phyloP scores from a whole-genome alignment of 2,888 invertebrate species.

The Rhagophthalmus giganteus region DNA sequence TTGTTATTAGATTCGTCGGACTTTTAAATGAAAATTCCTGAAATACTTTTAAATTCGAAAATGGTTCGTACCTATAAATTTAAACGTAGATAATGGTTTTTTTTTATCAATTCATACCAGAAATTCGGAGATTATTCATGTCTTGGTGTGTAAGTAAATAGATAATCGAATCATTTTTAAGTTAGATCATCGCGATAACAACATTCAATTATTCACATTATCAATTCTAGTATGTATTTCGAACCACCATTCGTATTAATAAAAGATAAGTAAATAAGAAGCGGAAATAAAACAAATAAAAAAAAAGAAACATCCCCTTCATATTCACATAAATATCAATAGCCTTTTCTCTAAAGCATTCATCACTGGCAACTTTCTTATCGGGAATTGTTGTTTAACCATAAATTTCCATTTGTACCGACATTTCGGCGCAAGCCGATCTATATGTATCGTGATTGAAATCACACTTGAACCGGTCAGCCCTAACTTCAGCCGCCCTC shows the following conservation, averaged over 20 bases:
- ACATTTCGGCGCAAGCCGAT: conserved; percentile 27
- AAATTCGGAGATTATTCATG: no score
- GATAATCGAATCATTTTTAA: no score
- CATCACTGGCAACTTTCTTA: conserved; percentile 26
- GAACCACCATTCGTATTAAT: background rate
- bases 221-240: no score
- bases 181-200: no score
- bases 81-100: no score
- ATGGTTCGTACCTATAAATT: no score
- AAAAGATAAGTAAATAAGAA: background rate
- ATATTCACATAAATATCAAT: conserved; percentile 26
- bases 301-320: conserved; percentile 6
- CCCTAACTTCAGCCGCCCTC: conserved; percentile 6
- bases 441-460: conserved; percentile 31
- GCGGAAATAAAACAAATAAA: conserved; percentile 2
- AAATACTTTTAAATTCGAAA: no score
- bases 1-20: no score
- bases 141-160: no score
- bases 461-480: conserved; percentile 30
- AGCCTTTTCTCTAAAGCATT: conserved; percentile 13
- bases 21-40: no score
- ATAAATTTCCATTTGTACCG: conserved; percentile 31
- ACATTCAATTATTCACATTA: no score
- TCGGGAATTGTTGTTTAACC: conserved; percentile 29
- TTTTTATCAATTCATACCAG: no score